phyloP scores from a whole-genome alignment of 2,113 vertebrate species.

The Aplodontia rufa region DNA sequence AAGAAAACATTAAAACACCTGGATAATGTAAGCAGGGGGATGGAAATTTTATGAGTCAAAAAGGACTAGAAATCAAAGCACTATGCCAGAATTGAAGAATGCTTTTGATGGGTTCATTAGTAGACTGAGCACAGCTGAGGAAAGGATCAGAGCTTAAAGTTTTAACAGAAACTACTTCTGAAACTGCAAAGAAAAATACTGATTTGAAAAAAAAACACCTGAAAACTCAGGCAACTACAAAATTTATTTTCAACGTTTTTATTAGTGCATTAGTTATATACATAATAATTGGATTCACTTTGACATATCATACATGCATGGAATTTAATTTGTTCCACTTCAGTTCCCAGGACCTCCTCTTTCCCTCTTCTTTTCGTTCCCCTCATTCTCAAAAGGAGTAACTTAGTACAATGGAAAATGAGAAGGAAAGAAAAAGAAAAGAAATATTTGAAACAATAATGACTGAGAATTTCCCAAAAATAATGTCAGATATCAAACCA shows the following conservation, averaged over 20 bases:
- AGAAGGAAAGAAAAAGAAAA: background rate
- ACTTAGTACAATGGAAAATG: background rate
- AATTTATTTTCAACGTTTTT: too few relatives aligned
- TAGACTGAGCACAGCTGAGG: background rate
- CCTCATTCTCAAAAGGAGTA: background rate
- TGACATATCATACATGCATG: too few relatives aligned
- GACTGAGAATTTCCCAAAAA: background rate
- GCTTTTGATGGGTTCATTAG: background rate
- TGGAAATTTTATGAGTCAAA: background rate
- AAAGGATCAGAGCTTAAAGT: background rate
- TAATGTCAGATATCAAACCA: background rate
- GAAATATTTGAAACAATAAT: background rate
- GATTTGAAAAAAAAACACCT: background rate
- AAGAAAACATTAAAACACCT: conserved; percentile 1
- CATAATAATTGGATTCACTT: too few relatives aligned
- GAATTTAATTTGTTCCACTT: too few relatives aligned
- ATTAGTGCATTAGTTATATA: too few relatives aligned
- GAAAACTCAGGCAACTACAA: background rate
- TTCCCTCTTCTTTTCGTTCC: too few relatives aligned
- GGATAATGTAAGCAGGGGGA: background rate
- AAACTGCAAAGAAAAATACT: background rate
- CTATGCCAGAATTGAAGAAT: background rate
- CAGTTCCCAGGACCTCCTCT: too few relatives aligned
- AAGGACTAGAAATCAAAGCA: conserved; percentile 30
- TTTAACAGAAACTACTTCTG: background rate